Percentiles rank a stretch among this genome's conserved stretches.
phyloP scores from a whole-genome alignment of 2,797 vertebrate species.

The Propithecus perrieri region DNA sequence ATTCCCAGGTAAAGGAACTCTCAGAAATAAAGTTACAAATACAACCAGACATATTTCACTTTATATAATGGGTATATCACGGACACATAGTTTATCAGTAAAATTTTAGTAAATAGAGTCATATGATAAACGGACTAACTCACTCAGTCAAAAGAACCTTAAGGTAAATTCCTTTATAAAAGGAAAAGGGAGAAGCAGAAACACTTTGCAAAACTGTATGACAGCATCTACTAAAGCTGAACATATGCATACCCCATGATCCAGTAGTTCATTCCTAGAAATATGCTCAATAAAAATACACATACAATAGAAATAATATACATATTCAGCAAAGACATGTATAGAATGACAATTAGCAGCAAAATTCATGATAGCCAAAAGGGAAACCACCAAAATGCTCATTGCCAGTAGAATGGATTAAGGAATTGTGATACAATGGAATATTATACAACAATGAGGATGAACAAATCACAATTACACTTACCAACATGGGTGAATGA shows the following conservation, averaged over 20 bases:
- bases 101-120: neutral
- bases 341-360: neutral
- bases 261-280: neutral
- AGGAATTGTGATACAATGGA: neutral
- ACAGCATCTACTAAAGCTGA: neutral
- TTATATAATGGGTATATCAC: neutral
- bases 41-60: neutral
- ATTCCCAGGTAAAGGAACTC: neutral
- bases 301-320: neutral
- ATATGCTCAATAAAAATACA: neutral
- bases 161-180: constrained; percentile 1
- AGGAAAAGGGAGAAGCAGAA: neutral
- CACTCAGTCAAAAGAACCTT: neutral
- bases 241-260: neutral
- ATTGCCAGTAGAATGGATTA: neutral
- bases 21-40: constrained; percentile 20
- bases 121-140: neutral
- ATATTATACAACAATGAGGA: neutral
- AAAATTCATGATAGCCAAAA: neutral
- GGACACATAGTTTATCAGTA: neutral
- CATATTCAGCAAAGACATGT: neutral
- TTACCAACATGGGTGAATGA: neutral
- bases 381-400: neutral
- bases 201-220: neutral
- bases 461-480: neutral